Conservation (phyloP, 2,113 vertebrate species). For the Nothobranchius furzeri region DNA sequence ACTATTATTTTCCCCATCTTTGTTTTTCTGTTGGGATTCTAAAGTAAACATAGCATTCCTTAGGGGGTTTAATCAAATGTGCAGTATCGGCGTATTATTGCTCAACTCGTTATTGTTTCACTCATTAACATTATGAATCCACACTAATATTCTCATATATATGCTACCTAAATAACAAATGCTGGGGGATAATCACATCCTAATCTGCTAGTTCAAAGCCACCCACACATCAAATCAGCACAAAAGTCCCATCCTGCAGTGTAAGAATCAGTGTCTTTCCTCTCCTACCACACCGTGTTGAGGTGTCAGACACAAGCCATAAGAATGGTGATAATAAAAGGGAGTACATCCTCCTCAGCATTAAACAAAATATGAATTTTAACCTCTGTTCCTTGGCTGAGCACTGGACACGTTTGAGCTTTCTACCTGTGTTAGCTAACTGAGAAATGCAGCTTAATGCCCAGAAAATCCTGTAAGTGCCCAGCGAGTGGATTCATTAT, state of each 20-base stretch:
- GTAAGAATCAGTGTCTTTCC: slow-evolving; percentile 10
- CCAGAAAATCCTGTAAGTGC: slow-evolving; percentile 30
- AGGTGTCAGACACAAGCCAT: background rate
- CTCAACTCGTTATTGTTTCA: slow-evolving; percentile 11
- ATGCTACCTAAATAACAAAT: slow-evolving; percentile 7
- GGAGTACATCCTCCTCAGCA: background rate
- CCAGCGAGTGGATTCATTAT: slow-evolving; percentile 41
- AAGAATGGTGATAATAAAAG: slow-evolving; percentile 9
- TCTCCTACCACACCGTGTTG: slow-evolving; percentile 4
- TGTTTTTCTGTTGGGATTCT: background rate
- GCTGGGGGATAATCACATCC: slow-evolving; percentile 9
- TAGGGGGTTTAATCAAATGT: background rate
- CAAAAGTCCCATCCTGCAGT: slow-evolving; percentile 22
- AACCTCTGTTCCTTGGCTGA: background rate
- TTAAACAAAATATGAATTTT: background rate
- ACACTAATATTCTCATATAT: background rate
- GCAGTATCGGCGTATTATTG: background rate
- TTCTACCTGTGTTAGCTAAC: slow-evolving; percentile 29
- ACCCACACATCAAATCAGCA: slow-evolving; percentile 8
- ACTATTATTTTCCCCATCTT: background rate
- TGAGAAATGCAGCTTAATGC: slow-evolving; percentile 31
- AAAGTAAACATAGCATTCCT: background rate
- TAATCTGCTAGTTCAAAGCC: slow-evolving; percentile 11
- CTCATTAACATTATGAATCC: slow-evolving; percentile 3
- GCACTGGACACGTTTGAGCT: slow-evolving; percentile 17